These are phyloP conservation scores for Larimichthys crocea DNA, from an alignment of 2,113 vertebrate genomes.

Conservation along the genomic window DNA sequence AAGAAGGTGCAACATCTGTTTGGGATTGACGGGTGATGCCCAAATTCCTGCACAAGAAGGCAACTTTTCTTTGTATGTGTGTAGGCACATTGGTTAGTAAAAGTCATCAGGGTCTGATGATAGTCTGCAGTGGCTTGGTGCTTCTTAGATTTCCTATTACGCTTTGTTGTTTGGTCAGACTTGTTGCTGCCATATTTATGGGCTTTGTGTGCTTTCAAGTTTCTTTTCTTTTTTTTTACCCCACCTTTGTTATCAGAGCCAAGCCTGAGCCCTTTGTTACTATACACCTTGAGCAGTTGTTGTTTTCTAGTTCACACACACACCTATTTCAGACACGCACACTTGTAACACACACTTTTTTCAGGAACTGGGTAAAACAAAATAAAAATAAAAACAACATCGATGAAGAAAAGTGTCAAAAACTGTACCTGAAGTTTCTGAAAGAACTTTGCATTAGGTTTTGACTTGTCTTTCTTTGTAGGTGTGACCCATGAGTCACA, in stretches of 20 bases:
- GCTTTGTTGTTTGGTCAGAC: slow-evolving; percentile 35
- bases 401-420: slow-evolving; percentile 19
- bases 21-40: slow-evolving; percentile 39
- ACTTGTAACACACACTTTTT: slow-evolving; percentile 33
- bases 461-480: slow-evolving; percentile 44
- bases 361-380: neutral
- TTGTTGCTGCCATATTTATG: slow-evolving; percentile 41
- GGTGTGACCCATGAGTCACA: slow-evolving; percentile 75
- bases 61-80: slow-evolving; percentile 19
- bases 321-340: neutral
- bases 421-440: slow-evolving; percentile 24
- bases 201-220: slow-evolving; percentile 29
- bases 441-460: slow-evolving; percentile 33
- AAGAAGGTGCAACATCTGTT: slow-evolving; percentile 53
- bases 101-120: slow-evolving; percentile 30
- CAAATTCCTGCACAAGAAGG: slow-evolving; percentile 6
- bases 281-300: slow-evolving; percentile 39
- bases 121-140: neutral
- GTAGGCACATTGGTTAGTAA: slow-evolving; percentile 6
- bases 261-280: slow-evolving; percentile 58
- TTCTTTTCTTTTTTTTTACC: slow-evolving; percentile 2
- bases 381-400: slow-evolving; percentile 19
- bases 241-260: slow-evolving; percentile 52
- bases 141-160: slow-evolving; percentile 21
- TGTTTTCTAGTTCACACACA: slow-evolving; percentile 26